Percentiles rank a stretch among this genome's conserved stretches.
These are phyloP conservation scores for Galaxias olidus DNA, from an alignment of 2,797 vertebrate genomes.

Conservation along the genomic window DNA sequence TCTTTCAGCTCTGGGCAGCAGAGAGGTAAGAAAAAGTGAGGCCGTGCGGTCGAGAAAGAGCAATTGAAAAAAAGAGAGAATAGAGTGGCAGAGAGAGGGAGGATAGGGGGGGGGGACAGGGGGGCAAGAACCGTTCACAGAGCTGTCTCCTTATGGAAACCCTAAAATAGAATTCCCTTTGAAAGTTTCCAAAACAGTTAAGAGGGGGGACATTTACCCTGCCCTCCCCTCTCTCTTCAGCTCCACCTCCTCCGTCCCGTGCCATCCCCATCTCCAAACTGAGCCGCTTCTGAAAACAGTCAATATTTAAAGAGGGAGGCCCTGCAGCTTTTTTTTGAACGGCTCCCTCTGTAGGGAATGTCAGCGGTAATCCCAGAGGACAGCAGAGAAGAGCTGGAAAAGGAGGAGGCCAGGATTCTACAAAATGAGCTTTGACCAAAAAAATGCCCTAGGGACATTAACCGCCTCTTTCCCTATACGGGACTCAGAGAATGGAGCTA, in stretches of 20 bases:
- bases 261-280: slow-evolving; percentile 10
- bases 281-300: slow-evolving; percentile 24
- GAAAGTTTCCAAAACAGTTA: slow-evolving; percentile 5
- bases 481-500: too few species aligned
- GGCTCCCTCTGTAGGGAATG: slow-evolving; percentile 28
- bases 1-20: slow-evolving; percentile 44
- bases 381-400: slow-evolving; percentile 12
- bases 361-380: slow-evolving; percentile 28
- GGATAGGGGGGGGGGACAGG: neutral
- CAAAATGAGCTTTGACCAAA: too few species aligned
- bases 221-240: neutral
- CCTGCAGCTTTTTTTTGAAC: slow-evolving; percentile 2
- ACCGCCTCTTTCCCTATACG: too few species aligned
- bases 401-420: slow-evolving; percentile 1
- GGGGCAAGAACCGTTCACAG: too few species aligned
- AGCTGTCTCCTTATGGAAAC: neutral
- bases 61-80: slow-evolving; percentile 11
- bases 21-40: neutral
- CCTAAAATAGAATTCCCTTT: slow-evolving; percentile 3
- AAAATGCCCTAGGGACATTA: too few species aligned
- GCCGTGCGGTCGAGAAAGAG: neutral
- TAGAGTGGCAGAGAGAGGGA: neutral
- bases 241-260: slow-evolving; percentile 17
- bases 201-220: neutral
- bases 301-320: slow-evolving; percentile 47